Base-by-base conservation (phyloP, 2,797 vertebrate genomes). In the Crax fasciolata region DNA sequence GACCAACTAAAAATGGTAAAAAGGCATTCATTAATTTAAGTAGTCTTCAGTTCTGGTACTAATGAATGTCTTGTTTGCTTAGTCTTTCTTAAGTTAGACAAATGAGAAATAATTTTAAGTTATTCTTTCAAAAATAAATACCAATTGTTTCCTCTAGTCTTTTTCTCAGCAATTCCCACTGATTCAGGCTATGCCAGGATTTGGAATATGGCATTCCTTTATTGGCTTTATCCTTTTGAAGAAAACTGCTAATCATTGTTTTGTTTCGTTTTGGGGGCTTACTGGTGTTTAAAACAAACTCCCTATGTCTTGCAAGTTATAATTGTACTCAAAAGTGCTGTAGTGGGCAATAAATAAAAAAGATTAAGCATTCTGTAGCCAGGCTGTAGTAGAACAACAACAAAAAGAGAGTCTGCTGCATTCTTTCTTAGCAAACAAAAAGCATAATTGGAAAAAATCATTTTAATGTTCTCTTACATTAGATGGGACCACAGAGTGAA, bases 381-480 rank as follows among this genome's bases (percentile, higher is more conserved):
- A 63, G 73, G 77, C 87, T 95, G 80, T 90, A 91, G 78, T 43
- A 55, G 68, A 95, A 93, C 83, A 94, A 95, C 57, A 65, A 20
- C 15, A 63, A 67, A 73, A 28, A 80, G 87, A 58, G 83, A 93
- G 35, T 77, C 73, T 89, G 78, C 88, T 93, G 35, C 48, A 88
- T 84, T 97, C 93, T 97, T 97, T 96, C 94, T 96, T 95, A 97
- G 94, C 79, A 97, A 97, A 97, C 91, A 97, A 95, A 97, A 97
- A 95, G 28, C 75, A 82, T 97, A 97, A 97, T 96, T 97, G 95
- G 89, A 96, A 97, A 97, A 97, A 98, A 87, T 95, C 9, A 96
- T 97, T 98, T 97, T 97, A 97, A 97, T 96, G 92, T 97, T 98
- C 93, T 96, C 70, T 97, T 97, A 83, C 90, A 88, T 97, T 97